Evolutionary conservation across 2,888 invertebrate species (phyloP), one percentile per base, ranked within the genome.

Genomic region (Aplocera efformata): DNA sequence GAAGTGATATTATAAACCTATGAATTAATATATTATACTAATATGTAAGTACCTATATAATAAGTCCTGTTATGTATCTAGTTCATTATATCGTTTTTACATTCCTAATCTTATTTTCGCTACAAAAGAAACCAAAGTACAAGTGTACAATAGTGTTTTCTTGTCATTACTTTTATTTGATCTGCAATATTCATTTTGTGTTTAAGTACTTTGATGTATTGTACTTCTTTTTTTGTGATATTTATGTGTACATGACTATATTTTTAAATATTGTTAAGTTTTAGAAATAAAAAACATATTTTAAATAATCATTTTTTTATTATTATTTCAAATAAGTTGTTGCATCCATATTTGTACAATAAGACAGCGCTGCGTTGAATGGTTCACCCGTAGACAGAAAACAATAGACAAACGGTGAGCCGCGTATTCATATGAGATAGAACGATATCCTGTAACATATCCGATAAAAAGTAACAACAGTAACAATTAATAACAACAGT

Each of bases 211-310:
- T 53, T 17, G 5, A 17, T 17, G 50, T 44, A 53, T 46, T 47
- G n/a, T n/a, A n/a, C n/a, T 43, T 47, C 53, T 57, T 53, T 55
- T 62, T 21, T 63, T 72, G 71, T 72, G 71, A 72, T 72, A 72
- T 62, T 57, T 59, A 46, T 59, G 64, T 53, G 40, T 56, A 50
- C 48, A 60, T 50, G 56, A 58, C 51, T 59, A 56, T 69, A 59
- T 70, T 65, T 66, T 60, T 60, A 62, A 17, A 26, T 42, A 60
- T 53, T 64, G 70, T 75, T 75, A 75, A 75, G 72, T 69, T 76
- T 72, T 72, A 72, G 74, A 63, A 67, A 66, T 72, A 69, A 72
- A 73, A 3, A 17, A 17, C 5, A 17, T 17, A 3, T 17, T 17
- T 5, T 17, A 17, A 17, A 17, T 5, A 17, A n/a, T n/a, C n/a